Evolutionary conservation across 2,113 vertebrate genomes (phyloP), one percentile per base, ranked within the genome.

Genomic region (Oncorhynchus tshawytscha): DNA sequence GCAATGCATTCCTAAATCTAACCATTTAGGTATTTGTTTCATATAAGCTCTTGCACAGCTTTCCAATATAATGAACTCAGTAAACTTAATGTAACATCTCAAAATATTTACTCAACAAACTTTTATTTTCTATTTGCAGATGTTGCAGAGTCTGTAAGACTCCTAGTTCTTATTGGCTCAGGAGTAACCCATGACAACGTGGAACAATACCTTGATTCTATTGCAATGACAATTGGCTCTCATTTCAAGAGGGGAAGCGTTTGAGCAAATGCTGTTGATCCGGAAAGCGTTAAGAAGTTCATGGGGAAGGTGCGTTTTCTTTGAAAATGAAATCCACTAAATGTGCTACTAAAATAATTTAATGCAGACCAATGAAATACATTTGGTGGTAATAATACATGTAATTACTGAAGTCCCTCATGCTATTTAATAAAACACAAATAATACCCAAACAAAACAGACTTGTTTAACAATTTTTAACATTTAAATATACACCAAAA

Each of bases 161-260:
- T 92, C 71, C 93, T 95, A 1, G 94, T 96, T 57, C 84, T 97
- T 62, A 77, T 95, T 5, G 95, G 96, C 20, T 97, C 95, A 3
- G 96, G 95, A 77, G 94, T 96, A 65, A 96, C 94, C 24, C 77
- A 88, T 45, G 91, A 94, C 54, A 97, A 97, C 0, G 74, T 94
- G 25, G 91, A 87, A 4, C 78, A 79, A 65, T 94, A 91, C 86
- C 73, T 92, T 0, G 73, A 82, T 15, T 90, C 93, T 20, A 86
- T 68, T 4, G 93, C 91, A 9, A 80, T 96, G 71, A 96, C 96
- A 78, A 82, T 96, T 62, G 95, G 95, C 66, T 96, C 94, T 0
- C 90, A 97, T 84, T 97, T 97, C 80, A 97, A 97, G 87, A 87
- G 86, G 75, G 91, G 72, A 9, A 95, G 95, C 31, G 86, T 93